Conservation (phyloP, 2,797 vertebrate genomes). For the Scarus forsteni region DNA sequence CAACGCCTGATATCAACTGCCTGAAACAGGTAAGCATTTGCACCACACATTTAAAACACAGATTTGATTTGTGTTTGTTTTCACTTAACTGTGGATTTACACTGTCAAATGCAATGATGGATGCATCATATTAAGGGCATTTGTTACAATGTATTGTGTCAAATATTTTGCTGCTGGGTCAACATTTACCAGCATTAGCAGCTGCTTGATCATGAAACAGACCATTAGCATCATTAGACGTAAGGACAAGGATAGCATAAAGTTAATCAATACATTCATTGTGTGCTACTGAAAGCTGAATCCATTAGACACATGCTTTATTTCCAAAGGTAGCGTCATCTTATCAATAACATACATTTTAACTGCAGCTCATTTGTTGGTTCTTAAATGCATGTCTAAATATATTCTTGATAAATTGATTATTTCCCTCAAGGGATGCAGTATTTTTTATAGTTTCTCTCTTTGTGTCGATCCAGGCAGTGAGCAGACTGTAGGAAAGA, state of each 20-base stretch:
- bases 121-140: not conserved
- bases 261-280: conserved; percentile 8
- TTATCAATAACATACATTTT: conserved; percentile 3
- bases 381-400: conserved; percentile 7
- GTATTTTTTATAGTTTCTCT: conserved; percentile 30
- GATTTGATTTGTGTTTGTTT: not conserved
- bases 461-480: conserved; percentile 38
- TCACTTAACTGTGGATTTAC: not conserved
- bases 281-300: conserved; percentile 5
- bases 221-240: not conserved
- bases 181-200: not conserved
- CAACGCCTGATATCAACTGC: conserved; percentile 45
- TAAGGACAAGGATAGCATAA: conserved; percentile 1
- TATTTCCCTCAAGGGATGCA: conserved; percentile 36
- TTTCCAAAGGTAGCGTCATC: conserved; percentile 3
- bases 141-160: not conserved
- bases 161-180: conserved; percentile 1
- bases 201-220: conserved; percentile 4
- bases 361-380: not conserved
- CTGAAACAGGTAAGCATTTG: conserved; percentile 78
- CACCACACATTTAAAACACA: conserved; percentile 21
- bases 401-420: conserved; percentile 15
- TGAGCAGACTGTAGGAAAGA: conserved; percentile 42
- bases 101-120: not conserved
- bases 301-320: not conserved